Conservation (phyloP, 2,113 vertebrate species). For the Pardalotus punctatus region DNA sequence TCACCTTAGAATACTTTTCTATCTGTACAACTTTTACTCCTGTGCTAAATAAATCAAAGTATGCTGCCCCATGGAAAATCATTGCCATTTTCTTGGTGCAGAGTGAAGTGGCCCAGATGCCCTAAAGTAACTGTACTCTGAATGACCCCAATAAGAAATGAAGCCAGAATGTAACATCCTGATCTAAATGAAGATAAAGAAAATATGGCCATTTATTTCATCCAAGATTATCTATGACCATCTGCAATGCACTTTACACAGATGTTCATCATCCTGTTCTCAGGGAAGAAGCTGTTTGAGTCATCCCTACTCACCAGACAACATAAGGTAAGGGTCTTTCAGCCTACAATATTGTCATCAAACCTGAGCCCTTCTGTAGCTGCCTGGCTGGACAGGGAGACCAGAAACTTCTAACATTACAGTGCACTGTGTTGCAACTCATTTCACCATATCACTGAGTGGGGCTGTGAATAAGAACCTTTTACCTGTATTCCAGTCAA, state of each 20-base stretch:
- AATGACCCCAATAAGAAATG: background rate
- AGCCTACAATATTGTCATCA: background rate
- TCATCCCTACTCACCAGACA: background rate
- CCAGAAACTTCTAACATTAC: background rate
- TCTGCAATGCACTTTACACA: background rate
- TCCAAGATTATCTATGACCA: background rate
- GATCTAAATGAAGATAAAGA: background rate
- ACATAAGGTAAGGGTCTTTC: background rate
- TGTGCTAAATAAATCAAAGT: background rate
- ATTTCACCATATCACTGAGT: background rate
- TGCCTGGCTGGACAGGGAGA: background rate
- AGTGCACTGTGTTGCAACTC: background rate
- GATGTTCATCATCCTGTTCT: background rate
- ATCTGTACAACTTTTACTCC: background rate
- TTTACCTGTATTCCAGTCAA: conserved; percentile 16
- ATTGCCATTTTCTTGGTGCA: background rate
- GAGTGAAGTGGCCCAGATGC: background rate
- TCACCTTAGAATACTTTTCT: background rate
- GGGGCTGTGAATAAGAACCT: background rate
- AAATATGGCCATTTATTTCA: background rate
- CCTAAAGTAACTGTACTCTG: background rate
- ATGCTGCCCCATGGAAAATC: background rate
- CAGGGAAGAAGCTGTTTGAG: background rate
- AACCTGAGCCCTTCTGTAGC: background rate
- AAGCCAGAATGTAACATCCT: background rate